Conservation (phyloP, 2,113 vertebrate species). For the Erpornis zantholeuca region DNA sequence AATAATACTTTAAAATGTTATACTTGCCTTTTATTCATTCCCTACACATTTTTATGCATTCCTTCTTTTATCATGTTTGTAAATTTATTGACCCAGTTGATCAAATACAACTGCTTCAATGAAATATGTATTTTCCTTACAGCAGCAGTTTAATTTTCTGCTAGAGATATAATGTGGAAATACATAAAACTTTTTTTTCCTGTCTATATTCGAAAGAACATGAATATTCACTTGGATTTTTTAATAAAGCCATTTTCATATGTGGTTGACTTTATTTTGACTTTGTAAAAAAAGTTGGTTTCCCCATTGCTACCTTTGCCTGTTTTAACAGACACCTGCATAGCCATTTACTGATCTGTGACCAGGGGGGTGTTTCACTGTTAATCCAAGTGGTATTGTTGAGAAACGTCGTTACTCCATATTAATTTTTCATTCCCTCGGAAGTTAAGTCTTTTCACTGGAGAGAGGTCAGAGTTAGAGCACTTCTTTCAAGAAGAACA, state of each 20-base stretch:
- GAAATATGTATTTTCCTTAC: not conserved
- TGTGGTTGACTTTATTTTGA: not conserved
- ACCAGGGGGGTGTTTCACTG: not conserved
- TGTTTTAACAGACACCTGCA: not conserved
- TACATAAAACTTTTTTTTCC: fast-evolving
- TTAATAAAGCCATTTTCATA: not conserved
- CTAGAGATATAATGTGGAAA: not conserved
- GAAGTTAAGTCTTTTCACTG: not conserved
- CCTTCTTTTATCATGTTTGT: not conserved
- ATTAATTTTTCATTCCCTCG: not conserved
- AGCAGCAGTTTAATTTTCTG: not conserved
- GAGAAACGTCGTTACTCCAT: not conserved
- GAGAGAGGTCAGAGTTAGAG: not conserved
- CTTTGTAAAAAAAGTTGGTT: not conserved
- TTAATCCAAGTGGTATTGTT: not conserved
- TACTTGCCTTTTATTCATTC: not conserved
- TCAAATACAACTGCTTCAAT: not conserved
- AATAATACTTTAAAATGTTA: not conserved
- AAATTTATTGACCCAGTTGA: not conserved
- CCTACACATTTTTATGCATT: not conserved
- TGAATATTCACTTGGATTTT: not conserved
- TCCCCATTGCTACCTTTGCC: not conserved
- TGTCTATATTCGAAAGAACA: not conserved
- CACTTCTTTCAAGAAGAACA: not conserved
- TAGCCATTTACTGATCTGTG: not conserved